phyloP scores from a whole-genome alignment of 1,140 invertebrate genomes.

The Battus philenor region DNA sequence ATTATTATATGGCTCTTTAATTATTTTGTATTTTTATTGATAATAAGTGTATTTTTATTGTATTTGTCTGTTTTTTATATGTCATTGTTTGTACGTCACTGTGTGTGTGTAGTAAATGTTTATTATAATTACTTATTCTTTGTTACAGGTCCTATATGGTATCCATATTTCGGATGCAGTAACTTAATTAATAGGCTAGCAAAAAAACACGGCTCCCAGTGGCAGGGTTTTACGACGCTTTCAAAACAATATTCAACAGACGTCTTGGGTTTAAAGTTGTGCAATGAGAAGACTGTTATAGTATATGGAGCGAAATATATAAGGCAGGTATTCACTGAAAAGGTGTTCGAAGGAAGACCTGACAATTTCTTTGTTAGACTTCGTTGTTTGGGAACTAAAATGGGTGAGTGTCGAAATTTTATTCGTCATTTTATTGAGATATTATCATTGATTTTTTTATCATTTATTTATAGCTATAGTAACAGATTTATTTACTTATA shows the following conservation, averaged over 20 bases:
- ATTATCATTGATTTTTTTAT: no score
- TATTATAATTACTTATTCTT: no score
- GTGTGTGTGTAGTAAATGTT: no score
- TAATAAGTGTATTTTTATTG: no score
- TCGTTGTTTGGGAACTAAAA: conserved; percentile 81
- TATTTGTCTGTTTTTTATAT: no score
- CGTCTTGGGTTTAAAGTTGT: conserved; percentile 81
- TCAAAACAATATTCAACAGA: conserved; percentile 78
- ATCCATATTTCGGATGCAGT: conserved; percentile 81
- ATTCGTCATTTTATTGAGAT: conserved; percentile 5
- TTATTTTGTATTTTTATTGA: no score
- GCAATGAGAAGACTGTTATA: conserved; percentile 78
- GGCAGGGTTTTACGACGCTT: conserved; percentile 78
- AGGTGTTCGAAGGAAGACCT: conserved; percentile 84
- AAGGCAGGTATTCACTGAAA: conserved; percentile 77
- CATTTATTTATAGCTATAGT: no score
- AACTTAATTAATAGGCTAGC: conserved; percentile 76
- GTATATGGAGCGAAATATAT: conserved; percentile 78
- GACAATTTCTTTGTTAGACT: conserved; percentile 83
- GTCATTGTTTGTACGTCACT: no score
- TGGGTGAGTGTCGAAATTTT: conserved; percentile 62
- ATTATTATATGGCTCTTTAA: no score
- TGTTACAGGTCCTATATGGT: conserved; percentile 81
- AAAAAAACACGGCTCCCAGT: conserved; percentile 77
- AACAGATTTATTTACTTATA: no score